Evolutionary conservation across 1,140 invertebrate species (phyloP), one percentile per base, ranked within the genome.

Genomic region (Lineus longissimus): DNA sequence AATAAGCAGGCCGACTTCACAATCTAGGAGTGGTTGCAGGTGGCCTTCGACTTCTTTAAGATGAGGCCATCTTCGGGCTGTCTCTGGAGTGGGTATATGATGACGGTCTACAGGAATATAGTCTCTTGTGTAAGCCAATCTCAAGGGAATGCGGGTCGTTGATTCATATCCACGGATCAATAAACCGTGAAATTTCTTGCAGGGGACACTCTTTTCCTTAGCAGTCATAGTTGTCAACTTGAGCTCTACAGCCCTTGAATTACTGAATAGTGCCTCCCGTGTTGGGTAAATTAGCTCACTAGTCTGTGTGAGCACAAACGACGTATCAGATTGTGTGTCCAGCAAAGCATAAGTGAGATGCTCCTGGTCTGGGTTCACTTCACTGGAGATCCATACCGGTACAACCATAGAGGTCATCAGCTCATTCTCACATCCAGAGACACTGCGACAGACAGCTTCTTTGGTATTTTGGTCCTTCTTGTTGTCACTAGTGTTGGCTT

Each of bases 291-390:
- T n/a, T n/a, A n/a, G n/a, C n/a, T n/a, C n/a, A n/a, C n/a, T n/a
- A 15, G 33, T 36, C 33, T 36, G 4, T 4, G 4, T 43, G 6
- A 68, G 54, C 30, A 68, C 58, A 51, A 68, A 68, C 17, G 55
- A 55, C 11, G 60, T 68, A 30, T 68, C 63, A 4, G 67, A 68
- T 54, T 65, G 67, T 22, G 65, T 62, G 41, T 68, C 64, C 1
- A 68, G 29, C 45, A 68, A 29, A 17, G 67, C 67, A 63, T 69
- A 66, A 0, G 61, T 61, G 11, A 65, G 22, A 25, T 22, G 45
- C 59, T 68, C 63, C 4, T 36, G 33, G 1, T 47, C 47, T 15
- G 63, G 61, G 29, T 55, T 59, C 31, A 56, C 17, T 11, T 25
- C 22, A 59, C 58, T 47, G 22, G 64, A 4, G 33, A 36, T 15